Conservation (phyloP, 2,888 invertebrate genomes). For the Griposia aprilina region DNA sequence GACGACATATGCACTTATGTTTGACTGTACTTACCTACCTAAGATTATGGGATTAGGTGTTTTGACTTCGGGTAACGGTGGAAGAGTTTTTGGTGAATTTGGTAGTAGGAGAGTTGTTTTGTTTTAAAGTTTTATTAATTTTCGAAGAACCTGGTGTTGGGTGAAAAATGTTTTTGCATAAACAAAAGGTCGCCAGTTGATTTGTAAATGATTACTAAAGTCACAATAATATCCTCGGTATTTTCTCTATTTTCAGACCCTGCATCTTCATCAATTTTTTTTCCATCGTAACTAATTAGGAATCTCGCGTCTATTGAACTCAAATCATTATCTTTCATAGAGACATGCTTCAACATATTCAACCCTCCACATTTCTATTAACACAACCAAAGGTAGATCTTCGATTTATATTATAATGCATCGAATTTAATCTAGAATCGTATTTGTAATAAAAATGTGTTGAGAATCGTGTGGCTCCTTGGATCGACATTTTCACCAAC, state of each 20-base stretch:
- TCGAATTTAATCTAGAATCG: conserved; percentile 65
- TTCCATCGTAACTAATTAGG: not conserved
- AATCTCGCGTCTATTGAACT: not conserved
- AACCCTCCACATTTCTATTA: conserved; percentile 15
- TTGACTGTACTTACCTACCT: conserved; percentile 53
- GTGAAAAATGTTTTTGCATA: not conserved
- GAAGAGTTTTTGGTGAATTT: conserved; percentile 27
- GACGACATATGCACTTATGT: conserved; percentile 66
- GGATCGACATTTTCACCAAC: conserved; percentile 79
- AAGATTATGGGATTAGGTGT: conserved; percentile 33
- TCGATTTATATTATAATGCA: conserved; percentile 55
- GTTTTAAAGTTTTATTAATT: not conserved
- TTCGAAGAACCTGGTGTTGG: not conserved
- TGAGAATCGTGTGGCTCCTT: conserved; percentile 64
- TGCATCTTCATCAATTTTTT: too few relatives aligned
- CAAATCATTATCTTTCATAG: not conserved
- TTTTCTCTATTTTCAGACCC: not conserved
- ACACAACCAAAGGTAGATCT: conserved; percentile 23
- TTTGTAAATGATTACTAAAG: too few relatives aligned
- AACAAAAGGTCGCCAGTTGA: too few relatives aligned
- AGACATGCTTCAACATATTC: not conserved
- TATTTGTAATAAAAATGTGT: conserved; percentile 65
- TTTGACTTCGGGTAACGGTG: conserved; percentile 10
- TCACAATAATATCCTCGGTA: not conserved
- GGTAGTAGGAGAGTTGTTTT: not conserved